Evolutionary conservation across 2,797 vertebrate species (phyloP).

Genomic region (Orestias chungarensis): DNA sequence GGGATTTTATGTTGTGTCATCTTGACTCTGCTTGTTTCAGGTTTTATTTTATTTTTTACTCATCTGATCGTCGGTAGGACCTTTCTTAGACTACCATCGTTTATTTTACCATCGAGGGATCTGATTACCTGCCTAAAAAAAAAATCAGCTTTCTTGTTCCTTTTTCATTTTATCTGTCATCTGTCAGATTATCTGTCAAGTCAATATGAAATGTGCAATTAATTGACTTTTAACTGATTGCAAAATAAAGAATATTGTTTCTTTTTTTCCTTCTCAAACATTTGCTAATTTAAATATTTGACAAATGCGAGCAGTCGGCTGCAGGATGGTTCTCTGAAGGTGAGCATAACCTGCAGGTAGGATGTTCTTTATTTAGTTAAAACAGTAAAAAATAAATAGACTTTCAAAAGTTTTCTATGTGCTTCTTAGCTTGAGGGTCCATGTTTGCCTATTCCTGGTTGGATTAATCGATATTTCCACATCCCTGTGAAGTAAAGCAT

Average conservation of each 20-base stretch:
- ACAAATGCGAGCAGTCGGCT: too few species aligned
- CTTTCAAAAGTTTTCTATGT: neutral
- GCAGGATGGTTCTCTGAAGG: neutral
- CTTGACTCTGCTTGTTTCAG: neutral
- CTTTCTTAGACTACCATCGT: neutral
- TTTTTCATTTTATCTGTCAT: neutral
- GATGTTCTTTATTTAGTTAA: neutral
- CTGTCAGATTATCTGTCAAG: neutral
- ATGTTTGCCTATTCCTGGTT: too few species aligned
- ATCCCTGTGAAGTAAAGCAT: neutral
- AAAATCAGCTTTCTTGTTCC: too few species aligned
- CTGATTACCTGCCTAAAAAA: constrained; percentile 10
- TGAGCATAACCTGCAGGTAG: neutral
- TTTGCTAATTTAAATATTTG: neutral
- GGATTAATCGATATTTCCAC: too few species aligned
- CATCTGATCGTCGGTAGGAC: neutral
- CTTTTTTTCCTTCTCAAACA: neutral
- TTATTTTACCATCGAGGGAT: neutral
- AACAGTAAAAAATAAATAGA: neutral
- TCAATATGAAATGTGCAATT: neutral
- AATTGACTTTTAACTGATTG: neutral
- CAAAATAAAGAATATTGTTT: neutral
- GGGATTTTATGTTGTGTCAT: neutral
- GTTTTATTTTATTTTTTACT: neutral
- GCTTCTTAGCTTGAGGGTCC: too few species aligned